A percentile compares a stretch with the other conserved stretches of the same genome.
Evolutionary conservation across 2,888 invertebrate genomes (phyloP).

Genomic region (Rugalucina vietnamica): DNA sequence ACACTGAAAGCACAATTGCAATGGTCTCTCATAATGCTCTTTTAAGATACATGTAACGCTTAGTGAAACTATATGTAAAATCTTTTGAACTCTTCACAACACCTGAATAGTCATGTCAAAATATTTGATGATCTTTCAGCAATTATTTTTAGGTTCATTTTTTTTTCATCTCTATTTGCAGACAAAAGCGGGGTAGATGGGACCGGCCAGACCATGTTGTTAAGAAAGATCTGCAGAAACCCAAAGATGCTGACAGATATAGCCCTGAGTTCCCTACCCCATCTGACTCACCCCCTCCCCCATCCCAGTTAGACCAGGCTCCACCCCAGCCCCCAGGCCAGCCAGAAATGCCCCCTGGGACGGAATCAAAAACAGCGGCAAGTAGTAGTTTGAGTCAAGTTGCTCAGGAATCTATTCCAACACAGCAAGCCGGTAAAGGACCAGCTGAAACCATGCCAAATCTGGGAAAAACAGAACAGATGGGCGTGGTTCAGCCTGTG

Average conservation of each 20-base stretch:
- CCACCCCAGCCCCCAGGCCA: no score
- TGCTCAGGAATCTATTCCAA: background rate
- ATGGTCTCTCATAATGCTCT: no score
- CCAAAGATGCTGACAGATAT: conserved; percentile 18
- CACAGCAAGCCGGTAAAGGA: background rate
- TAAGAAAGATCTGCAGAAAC: conserved; percentile 14
- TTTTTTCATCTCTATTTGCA: conserved; percentile 17
- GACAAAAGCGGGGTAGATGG: conserved; percentile 58
- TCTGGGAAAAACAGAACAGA: background rate
- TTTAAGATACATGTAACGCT: no score
- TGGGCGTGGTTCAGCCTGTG: background rate
- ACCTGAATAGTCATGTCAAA: no score
- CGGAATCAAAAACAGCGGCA: no score
- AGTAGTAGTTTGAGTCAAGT: no score
- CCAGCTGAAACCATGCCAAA: background rate
- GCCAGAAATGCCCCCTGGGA: no score
- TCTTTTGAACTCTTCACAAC: no score
- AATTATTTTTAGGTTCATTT: background rate
- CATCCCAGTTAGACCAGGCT: no score
- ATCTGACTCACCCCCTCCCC: conserved; percentile 24
- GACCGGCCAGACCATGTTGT: conserved; percentile 46
- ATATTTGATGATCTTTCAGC: no score
- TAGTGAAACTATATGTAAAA: no score
- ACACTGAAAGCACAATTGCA: no score
- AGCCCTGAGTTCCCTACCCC: conserved; percentile 34